A percentile compares a stretch with the other conserved stretches of the same genome.
Conservation (phyloP, 2,113 vertebrate species). For the Aphelocoma coerulescens region DNA sequence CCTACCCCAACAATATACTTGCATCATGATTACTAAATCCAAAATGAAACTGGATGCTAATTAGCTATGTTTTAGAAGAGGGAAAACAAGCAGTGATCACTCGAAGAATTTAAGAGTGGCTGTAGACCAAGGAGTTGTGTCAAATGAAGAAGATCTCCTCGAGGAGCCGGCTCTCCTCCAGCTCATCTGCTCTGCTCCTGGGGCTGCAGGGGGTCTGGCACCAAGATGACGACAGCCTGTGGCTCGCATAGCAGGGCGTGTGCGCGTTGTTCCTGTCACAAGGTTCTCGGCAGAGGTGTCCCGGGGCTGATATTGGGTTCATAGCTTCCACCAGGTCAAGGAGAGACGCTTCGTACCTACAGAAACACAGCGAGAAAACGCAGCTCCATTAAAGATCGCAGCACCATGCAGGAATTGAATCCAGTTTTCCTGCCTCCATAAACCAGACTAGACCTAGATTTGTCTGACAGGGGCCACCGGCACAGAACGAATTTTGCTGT, state of each 20-base stretch:
- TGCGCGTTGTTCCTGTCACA: background rate
- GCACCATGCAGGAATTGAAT: background rate
- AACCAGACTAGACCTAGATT: background rate
- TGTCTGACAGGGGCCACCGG: background rate
- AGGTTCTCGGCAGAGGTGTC: background rate
- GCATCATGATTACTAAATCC: conserved; percentile 26
- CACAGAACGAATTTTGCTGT: background rate
- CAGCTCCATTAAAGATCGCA: background rate
- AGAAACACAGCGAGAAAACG: background rate
- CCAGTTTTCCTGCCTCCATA: background rate
- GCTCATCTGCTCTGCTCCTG: conserved; percentile 61
- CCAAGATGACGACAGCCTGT: background rate
- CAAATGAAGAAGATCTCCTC: conserved; percentile 97
- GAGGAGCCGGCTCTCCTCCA: conserved; percentile 88
- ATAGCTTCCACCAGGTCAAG: conserved; percentile 82
- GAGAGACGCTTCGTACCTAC: conserved; percentile 81
- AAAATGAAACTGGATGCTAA: background rate
- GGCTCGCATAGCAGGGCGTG: background rate
- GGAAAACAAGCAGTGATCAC: conserved; percentile 18
- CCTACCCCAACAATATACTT: background rate
- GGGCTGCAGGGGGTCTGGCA: conserved; percentile 28
- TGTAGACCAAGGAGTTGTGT: conserved; percentile 7
- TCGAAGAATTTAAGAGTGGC: conserved; percentile 63
- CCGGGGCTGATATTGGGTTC: conserved; percentile 66
- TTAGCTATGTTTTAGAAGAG: background rate